These are phyloP conservation scores for Notechis scutatus DNA, from an alignment of 2,113 vertebrate species.

Conservation along the genomic window DNA sequence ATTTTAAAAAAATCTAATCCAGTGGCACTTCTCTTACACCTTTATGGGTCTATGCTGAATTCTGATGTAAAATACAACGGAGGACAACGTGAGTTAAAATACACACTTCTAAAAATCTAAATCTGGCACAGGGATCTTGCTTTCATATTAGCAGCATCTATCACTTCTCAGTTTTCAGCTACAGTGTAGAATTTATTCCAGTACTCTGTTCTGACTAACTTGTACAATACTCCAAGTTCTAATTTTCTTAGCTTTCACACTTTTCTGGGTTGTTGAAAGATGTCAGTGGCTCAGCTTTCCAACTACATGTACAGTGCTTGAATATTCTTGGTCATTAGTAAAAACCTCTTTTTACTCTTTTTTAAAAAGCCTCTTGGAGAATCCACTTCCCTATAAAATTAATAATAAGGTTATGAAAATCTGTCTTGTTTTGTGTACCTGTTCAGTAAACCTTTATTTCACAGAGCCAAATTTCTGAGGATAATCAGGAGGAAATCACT, in stretches of 20 bases:
- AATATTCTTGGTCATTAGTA: neutral
- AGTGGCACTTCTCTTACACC: neutral
- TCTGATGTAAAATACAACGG: neutral
- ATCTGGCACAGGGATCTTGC: neutral
- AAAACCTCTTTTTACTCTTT: neutral
- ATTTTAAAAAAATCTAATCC: neutral
- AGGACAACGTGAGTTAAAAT: neutral
- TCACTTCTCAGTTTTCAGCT: neutral
- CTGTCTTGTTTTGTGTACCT: neutral
- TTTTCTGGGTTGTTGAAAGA: neutral
- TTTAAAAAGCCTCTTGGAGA: neutral
- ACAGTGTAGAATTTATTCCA: neutral
- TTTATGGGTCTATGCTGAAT: neutral
- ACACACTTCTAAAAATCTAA: neutral
- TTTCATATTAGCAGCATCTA: neutral
- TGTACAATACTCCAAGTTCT: neutral
- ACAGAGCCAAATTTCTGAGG: neutral
- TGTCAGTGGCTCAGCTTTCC: neutral
- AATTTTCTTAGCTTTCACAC: neutral
- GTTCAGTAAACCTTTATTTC: neutral
- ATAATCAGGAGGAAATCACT: neutral
- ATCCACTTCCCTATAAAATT: neutral
- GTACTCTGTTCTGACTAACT: neutral
- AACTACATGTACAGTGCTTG: neutral
- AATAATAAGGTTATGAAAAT: neutral